These are phyloP conservation scores for Orthonevra nobilis DNA, from an alignment of 2,888 invertebrate species.

Conservation along the genomic window DNA sequence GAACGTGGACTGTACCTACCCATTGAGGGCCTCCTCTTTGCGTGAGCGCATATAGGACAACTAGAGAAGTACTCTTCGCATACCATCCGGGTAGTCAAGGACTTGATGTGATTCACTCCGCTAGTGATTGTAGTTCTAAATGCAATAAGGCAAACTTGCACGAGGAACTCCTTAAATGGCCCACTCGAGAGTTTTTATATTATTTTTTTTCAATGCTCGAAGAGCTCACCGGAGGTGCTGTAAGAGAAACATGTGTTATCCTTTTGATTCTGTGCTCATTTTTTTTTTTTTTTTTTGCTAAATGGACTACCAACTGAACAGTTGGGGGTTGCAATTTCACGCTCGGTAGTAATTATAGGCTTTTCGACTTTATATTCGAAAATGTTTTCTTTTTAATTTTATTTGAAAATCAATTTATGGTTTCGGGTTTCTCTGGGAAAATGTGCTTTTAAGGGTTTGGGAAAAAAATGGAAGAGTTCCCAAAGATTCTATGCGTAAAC, in stretches of 20 bases:
- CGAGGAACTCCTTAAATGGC: constrained; percentile 50
- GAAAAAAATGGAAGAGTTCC: no score
- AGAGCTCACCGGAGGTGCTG: constrained; percentile 21
- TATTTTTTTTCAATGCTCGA: constrained; percentile 3
- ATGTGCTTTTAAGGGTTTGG: no score
- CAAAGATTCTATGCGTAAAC: no score
- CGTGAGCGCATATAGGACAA: neutral
- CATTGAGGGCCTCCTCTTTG: constrained; percentile 56
- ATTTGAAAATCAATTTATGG: constrained; percentile 12
- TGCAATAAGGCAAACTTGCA: constrained; percentile 32
- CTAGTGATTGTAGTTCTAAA: constrained; percentile 26
- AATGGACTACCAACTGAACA: constrained; percentile 37
- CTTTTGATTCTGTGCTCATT: constrained; percentile 53
- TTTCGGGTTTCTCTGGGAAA: constrained; percentile 56
- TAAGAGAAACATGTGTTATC: constrained; percentile 57
- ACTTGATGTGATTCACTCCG: constrained; percentile 62
- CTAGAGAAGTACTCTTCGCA: constrained; percentile 56
- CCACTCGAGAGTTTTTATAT: constrained; percentile 42
- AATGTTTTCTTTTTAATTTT: constrained; percentile 7
- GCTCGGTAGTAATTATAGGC: constrained; percentile 48
- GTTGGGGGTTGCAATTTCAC: constrained; percentile 46
- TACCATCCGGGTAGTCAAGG: constrained; percentile 66
- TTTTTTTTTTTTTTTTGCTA: constrained; percentile 24
- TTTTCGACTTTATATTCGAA: constrained; percentile 14
- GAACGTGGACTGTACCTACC: no score